Conservation (phyloP, 2,888 invertebrate genomes). For the Oscheius sp. region DNA sequence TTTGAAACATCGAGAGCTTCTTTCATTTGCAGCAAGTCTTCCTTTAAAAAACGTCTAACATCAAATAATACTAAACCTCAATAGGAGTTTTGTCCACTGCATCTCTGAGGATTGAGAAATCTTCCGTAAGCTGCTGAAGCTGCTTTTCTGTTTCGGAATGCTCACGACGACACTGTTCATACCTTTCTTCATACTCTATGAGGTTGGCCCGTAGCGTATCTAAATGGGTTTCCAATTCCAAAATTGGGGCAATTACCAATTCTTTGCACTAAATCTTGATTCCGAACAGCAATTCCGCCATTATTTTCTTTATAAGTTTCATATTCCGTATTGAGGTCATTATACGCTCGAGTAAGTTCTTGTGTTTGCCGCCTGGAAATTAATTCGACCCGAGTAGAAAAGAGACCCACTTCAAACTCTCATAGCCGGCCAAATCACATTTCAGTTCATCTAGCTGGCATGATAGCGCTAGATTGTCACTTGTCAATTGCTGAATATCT, state of each 20-base stretch:
- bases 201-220: constrained; percentile 59
- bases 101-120: constrained; percentile 52
- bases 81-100: constrained; percentile 39
- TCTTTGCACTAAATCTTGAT: constrained; percentile 43
- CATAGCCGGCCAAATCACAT: neutral
- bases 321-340: constrained; percentile 59
- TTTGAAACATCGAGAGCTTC: constrained; percentile 48
- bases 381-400: neutral
- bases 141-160: constrained; percentile 54
- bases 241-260: constrained; percentile 33
- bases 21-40: constrained; percentile 56
- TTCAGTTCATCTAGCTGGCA: constrained; percentile 8
- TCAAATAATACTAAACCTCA: neutral
- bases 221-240: constrained; percentile 13
- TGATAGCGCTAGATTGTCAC: constrained; percentile 8
- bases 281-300: constrained; percentile 34
- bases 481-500: constrained; percentile 17
- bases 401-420: constrained; percentile 6
- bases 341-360: constrained; percentile 58
- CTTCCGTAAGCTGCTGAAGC: constrained; percentile 46
- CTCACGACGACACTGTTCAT: constrained; percentile 61
- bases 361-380: constrained; percentile 40
- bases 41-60: constrained; percentile 30
- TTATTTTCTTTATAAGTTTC: constrained; percentile 48
- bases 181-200: constrained; percentile 64